Percentiles rank a stretch among this genome's conserved stretches.
Evolutionary conservation across 2,888 invertebrate genomes (phyloP).

Genomic region (Tenodera sinensis): DNA sequence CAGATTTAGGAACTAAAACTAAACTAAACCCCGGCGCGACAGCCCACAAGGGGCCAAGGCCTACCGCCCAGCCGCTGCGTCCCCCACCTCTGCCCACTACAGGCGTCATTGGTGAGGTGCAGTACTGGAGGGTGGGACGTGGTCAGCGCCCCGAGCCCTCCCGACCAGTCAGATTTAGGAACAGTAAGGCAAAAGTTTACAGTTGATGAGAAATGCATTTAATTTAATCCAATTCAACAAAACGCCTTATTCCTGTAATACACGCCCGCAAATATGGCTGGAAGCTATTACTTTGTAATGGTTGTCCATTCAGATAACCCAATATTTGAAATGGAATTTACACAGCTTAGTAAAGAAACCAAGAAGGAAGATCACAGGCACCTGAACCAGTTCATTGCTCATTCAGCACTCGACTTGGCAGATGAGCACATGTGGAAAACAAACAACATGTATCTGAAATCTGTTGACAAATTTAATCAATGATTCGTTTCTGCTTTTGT

Average conservation of each 20-base stretch:
- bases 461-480: conserved; percentile 98
- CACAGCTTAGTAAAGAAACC: conserved; percentile 77
- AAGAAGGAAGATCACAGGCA: conserved; percentile 97
- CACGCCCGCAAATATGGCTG: conserved; percentile 52
- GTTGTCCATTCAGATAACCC: conserved; percentile 97
- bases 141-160: too few relatives aligned
- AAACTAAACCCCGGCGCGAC: too few relatives aligned
- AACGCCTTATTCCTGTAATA: not conserved
- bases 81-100: too few relatives aligned
- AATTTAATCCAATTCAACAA: too few relatives aligned
- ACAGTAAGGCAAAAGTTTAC: too few relatives aligned
- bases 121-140: too few relatives aligned
- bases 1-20: too few relatives aligned
- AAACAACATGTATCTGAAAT: conserved; percentile 91
- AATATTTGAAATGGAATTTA: conserved; percentile 94
- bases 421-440: conserved; percentile 98
- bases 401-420: conserved; percentile 95
- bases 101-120: too few relatives aligned
- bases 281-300: conserved; percentile 93
- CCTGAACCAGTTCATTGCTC: conserved; percentile 97
- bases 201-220: too few relatives aligned
- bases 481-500: conserved; percentile 99
- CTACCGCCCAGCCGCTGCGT: too few relatives aligned
- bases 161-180: too few relatives aligned
- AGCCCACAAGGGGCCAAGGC: too few relatives aligned